phyloP scores from a whole-genome alignment of 2,113 vertebrate species.

The Chionodraco myersi region DNA sequence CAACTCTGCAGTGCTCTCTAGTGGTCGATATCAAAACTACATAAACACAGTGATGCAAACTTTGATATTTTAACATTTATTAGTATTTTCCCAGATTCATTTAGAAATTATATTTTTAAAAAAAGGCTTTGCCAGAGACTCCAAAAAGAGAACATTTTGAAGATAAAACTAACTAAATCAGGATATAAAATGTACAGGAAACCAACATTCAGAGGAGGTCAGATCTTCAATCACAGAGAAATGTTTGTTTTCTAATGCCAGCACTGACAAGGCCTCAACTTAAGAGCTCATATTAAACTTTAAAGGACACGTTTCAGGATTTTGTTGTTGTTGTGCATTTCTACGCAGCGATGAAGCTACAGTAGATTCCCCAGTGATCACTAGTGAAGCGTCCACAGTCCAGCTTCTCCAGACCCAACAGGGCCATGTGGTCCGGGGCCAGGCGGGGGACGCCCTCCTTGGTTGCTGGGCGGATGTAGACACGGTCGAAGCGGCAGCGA shows the following conservation, averaged over 20 bases:
- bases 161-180: slow-evolving; percentile 8
- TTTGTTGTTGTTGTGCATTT: background rate
- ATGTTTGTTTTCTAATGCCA: background rate
- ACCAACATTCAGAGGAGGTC: slow-evolving; percentile 1
- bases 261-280: background rate
- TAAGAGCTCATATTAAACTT: background rate
- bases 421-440: slow-evolving; percentile 87
- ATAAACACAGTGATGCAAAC: background rate
- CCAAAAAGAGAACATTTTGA: background rate
- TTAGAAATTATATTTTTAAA: background rate
- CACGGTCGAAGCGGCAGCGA: slow-evolving; percentile 91
- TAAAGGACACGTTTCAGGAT: accelerated
- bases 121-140: background rate
- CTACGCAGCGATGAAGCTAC: slow-evolving; percentile 80
- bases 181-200: slow-evolving; percentile 1
- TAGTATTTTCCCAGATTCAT: background rate
- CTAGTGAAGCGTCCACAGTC: slow-evolving; percentile 93
- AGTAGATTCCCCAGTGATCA: slow-evolving; percentile 97
- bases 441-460: slow-evolving; percentile 64
- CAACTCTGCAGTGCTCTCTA: slow-evolving; percentile 49
- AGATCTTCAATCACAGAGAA: slow-evolving; percentile 15
- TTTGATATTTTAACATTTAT: slow-evolving; percentile 9
- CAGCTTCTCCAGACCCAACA: slow-evolving; percentile 93
- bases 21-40: slow-evolving; percentile 30
- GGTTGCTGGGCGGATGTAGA: slow-evolving; percentile 85